Percentiles rank a stretch among this genome's conserved stretches.
phyloP scores from a whole-genome alignment of 2,113 vertebrate species.

The Muntiacus muntjak region DNA sequence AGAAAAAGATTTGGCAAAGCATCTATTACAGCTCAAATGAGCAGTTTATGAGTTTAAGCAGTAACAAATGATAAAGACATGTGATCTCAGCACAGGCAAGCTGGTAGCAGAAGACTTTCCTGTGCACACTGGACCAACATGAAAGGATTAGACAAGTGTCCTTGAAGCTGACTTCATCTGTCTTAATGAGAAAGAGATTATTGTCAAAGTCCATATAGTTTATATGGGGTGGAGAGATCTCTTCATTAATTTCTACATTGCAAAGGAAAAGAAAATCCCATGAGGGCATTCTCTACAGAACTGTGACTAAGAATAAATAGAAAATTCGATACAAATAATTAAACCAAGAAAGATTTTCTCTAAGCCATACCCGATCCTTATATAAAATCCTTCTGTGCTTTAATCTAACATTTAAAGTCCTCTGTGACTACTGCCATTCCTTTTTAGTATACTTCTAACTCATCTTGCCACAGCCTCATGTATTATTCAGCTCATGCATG shows the following conservation, averaged over 20 bases:
- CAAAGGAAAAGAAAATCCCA: conserved; percentile 12
- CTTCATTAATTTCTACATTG: background rate
- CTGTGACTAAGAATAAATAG: background rate
- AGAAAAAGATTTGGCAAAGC: background rate
- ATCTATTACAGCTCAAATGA: background rate
- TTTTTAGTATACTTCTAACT: conserved; percentile 20
- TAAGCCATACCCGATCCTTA: background rate
- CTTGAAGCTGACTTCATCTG: background rate
- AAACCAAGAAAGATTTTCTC: conserved; percentile 22
- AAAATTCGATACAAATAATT: conserved; percentile 29
- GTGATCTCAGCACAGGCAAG: background rate
- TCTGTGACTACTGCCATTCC: background rate
- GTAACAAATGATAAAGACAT: background rate
- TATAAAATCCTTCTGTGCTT: background rate
- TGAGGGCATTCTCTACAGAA: background rate
- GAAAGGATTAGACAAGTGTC: background rate
- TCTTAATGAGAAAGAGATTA: background rate
- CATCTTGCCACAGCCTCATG: conserved; percentile 8
- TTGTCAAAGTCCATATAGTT: background rate
- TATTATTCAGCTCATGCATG: background rate
- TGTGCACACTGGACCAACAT: background rate
- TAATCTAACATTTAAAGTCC: conserved; percentile 37
- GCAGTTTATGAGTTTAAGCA: background rate
- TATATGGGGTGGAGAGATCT: background rate
- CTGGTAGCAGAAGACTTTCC: background rate